phyloP scores from a whole-genome alignment of 1,140 invertebrate species.

The Metopolophium dirhodum region DNA sequence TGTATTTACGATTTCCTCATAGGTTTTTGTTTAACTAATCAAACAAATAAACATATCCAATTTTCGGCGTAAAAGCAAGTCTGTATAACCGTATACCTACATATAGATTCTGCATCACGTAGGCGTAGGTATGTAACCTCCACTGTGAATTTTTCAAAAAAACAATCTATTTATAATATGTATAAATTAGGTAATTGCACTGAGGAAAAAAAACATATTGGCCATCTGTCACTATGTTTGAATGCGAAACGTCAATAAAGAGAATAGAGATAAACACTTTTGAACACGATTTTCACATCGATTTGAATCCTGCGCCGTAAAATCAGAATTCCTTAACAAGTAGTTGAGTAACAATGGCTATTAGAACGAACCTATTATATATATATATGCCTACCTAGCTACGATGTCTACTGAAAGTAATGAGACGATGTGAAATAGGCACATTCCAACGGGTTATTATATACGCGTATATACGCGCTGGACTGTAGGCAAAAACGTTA shows the following conservation, averaged over 20 bases:
- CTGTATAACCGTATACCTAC: neutral
- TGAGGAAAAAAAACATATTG: neutral
- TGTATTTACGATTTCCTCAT: neutral
- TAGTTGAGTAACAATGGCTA: constrained; percentile 7
- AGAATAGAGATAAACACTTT: neutral
- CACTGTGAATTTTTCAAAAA: neutral
- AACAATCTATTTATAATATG: neutral
- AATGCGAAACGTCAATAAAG: neutral
- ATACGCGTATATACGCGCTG: neutral
- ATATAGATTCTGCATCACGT: neutral
- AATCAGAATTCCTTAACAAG: constrained; percentile 9
- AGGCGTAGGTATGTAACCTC: neutral
- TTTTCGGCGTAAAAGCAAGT: neutral
- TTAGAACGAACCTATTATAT: constrained; percentile 4
- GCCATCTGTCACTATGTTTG: neutral
- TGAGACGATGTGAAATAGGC: constrained; percentile 7
- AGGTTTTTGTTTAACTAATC: neutral
- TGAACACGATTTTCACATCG: neutral
- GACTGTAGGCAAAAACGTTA: neutral
- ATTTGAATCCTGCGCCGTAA: neutral
- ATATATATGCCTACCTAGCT: neutral
- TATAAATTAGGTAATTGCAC: neutral
- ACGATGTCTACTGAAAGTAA: constrained; percentile 8
- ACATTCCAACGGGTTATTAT: constrained; percentile 12
- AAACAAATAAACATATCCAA: no score